Base-by-base conservation (phyloP, 1,140 invertebrate species). In the Penaeus vannamei region DNA sequence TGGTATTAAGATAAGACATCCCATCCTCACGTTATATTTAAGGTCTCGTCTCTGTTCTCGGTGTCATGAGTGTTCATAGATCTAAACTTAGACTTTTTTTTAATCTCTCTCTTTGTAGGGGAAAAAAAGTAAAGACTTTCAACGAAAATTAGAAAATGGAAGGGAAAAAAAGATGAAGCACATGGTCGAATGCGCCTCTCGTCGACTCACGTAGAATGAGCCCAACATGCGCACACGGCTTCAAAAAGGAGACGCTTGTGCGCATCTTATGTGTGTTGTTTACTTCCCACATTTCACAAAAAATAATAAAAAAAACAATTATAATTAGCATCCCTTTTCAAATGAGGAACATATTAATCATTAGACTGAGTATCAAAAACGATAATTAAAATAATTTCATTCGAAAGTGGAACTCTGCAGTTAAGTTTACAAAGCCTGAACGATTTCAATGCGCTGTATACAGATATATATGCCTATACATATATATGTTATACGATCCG, bases 191-290 rank as follows among this genome's bases (percentile, higher is more conserved):
- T 84, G 59, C 81, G 62, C 59, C 85, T 17, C 53, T 53, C 53
- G 53, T 53, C 53, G 29, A 62, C 60, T 64, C 32, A 59, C 26
- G 59, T 80, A 86, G 85, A 86, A 86, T 86, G 85, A 86, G 85
- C 85, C 85, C 85, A 64, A 86, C 72, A 46, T 77, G 60, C 29
- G 76, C 85, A 86, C 85, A 86, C 72, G 85, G 85, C 59, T 79
- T 32, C 46, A 61, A 53, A n/a, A 53, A 80, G 85, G 85, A 86
- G 85, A 86, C 85, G 85, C 85, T 72, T 86, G 85, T 86, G 85
- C 72, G 76, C 76, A 53, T 23, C 36, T 59, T 60, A 53, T 83
- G 86, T 88, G 23, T 60, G 80, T 32, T 26, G 29, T 60, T 60
- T 61, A 23, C 23, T 26, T 23, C 80, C n/a, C 26, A 82, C 53